phyloP scores from a whole-genome alignment of 2,113 vertebrate species.

The Cryptomyrus ogoouensis region DNA sequence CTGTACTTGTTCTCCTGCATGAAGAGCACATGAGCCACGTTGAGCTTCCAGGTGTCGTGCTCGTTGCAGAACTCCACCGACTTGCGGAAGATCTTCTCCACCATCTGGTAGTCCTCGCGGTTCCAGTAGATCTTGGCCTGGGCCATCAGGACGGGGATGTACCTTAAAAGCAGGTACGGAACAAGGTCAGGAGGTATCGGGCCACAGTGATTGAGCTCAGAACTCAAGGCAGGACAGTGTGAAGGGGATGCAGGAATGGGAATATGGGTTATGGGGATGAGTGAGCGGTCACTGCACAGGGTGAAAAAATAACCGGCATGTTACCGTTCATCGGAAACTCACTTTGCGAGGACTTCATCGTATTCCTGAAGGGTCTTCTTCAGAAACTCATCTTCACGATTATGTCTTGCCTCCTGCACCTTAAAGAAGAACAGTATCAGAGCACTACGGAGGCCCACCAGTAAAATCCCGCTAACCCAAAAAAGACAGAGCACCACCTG shows the following conservation, averaged over 20 bases:
- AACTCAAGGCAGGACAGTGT: neutral
- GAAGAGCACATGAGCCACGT: conserved; percentile 91
- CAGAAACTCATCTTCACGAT: conserved; percentile 71
- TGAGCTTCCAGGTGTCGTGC: conserved; percentile 88
- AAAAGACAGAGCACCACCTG: neutral
- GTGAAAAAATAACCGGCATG: neutral
- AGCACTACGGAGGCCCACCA: neutral
- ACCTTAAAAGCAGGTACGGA: conserved; percentile 47
- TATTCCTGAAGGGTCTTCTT: conserved; percentile 77
- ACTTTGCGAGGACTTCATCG: conserved; percentile 80
- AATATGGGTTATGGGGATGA: neutral
- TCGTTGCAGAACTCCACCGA: conserved; percentile 88
- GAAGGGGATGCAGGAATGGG: neutral
- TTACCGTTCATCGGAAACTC: conserved; percentile 26
- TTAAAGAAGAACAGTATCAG: conserved; percentile 19
- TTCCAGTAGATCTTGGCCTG: conserved; percentile 97
- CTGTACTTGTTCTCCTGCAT: conserved; percentile 96
- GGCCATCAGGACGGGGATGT: conserved; percentile 85
- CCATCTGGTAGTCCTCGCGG: conserved; percentile 84
- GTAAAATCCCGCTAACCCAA: neutral
- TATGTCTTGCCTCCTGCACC: conserved; percentile 76
- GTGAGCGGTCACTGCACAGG: neutral
- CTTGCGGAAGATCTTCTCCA: conserved; percentile 92
- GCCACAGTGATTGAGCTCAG: neutral
- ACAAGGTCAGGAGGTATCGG: neutral